Evolutionary conservation across 2,113 vertebrate genomes (phyloP).

Genomic region (Nansenia antarctica): DNA sequence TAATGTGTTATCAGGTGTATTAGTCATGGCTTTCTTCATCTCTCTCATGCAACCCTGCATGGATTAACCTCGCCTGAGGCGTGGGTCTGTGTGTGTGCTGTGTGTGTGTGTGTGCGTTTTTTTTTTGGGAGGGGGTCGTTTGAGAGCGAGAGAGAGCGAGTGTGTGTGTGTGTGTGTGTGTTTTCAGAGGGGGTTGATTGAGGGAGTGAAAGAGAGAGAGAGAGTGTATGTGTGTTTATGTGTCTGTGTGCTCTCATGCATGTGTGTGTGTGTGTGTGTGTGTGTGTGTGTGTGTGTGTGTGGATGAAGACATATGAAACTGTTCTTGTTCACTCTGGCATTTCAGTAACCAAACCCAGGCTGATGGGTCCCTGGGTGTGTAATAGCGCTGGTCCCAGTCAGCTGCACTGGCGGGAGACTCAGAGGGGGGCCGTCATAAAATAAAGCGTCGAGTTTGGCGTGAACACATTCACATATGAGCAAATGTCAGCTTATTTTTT

Average conservation of each 20-base stretch:
- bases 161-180: not conserved
- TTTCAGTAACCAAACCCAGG: slow-evolving; percentile 16
- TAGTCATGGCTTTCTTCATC: slow-evolving; percentile 59
- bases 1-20: slow-evolving; percentile 52
- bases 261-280: not conserved
- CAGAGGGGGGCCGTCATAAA: slow-evolving; percentile 30
- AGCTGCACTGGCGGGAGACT: slow-evolving; percentile 11
- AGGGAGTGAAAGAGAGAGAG: no score
- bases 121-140: no score
- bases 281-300: not conserved
- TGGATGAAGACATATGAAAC: not conserved
- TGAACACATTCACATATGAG: slow-evolving; percentile 21
- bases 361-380: slow-evolving; percentile 23
- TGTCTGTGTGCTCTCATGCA: no score
- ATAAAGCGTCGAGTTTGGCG: slow-evolving; percentile 27
- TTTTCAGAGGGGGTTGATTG: no score
- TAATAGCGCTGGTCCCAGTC: slow-evolving; percentile 34
- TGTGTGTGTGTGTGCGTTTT: not conserved
- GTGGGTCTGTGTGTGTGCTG: slow-evolving; percentile 8
- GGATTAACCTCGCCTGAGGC: slow-evolving; percentile 23
- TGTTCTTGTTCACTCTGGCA: slow-evolving; percentile 7
- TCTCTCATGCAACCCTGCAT: slow-evolving; percentile 34
- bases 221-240: not conserved
- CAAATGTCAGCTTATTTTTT: slow-evolving; percentile 39
- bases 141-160: no score